These are phyloP conservation scores for Zoanthus gigantus DNA, from an alignment of 92 coral and sea anemone species.

Conservation along the genomic window DNA sequence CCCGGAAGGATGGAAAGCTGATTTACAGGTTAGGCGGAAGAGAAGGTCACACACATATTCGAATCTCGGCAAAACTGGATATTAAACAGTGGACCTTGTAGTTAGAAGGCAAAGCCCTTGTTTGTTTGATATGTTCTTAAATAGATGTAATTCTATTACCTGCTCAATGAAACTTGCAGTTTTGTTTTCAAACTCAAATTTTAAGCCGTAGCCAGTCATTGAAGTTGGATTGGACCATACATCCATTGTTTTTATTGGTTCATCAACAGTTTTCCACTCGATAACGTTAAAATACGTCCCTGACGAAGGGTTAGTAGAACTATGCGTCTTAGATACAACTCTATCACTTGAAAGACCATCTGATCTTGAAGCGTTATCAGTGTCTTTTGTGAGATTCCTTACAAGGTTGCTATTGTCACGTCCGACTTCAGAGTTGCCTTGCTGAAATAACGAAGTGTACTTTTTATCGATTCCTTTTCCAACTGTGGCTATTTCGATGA, in stretches of 20 bases:
- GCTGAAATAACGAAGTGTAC: slow-evolving; percentile 10
- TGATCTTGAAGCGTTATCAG: not conserved
- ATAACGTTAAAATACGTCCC: not conserved
- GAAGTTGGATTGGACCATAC: slow-evolving; percentile 18
- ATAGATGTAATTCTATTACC: not conserved
- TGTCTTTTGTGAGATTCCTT: not conserved
- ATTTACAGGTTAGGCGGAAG: too few relatives aligned
- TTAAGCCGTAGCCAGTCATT: slow-evolving; percentile 18
- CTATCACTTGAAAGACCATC: not conserved
- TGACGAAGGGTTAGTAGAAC: not conserved
- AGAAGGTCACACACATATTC: too few relatives aligned
- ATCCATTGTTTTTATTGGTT: not conserved
- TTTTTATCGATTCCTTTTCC: not conserved
- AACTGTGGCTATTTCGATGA: slow-evolving; percentile 18
- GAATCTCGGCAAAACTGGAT: too few relatives aligned
- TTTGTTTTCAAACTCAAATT: slow-evolving; percentile 25
- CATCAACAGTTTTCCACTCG: slow-evolving; percentile 20
- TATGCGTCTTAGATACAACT: not conserved
- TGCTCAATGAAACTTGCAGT: slow-evolving; percentile 4
- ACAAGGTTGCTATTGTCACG: not conserved
- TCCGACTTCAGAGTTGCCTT: not conserved
- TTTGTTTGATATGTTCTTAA: not conserved
- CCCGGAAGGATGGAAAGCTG: too few relatives aligned
- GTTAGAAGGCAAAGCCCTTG: too few relatives aligned
- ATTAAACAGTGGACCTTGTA: too few relatives aligned